Evolutionary conservation across 2,888 invertebrate genomes (phyloP).

Genomic region (Acanthopleura granulata): DNA sequence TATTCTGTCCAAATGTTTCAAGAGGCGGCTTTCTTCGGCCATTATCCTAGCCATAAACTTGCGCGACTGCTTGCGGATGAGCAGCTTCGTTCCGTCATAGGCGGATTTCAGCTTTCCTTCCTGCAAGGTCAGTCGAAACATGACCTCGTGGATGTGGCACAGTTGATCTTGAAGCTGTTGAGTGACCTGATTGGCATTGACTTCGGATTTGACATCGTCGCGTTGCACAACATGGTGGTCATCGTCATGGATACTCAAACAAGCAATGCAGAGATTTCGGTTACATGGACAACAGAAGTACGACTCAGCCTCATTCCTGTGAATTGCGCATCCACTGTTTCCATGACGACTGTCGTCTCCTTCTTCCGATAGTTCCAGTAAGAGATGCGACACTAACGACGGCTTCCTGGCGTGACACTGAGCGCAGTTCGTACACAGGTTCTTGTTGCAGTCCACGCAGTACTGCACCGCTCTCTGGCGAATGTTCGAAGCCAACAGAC

Average conservation of each 20-base stretch:
- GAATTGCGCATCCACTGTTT: conserved; percentile 26
- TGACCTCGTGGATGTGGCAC: conserved; percentile 27
- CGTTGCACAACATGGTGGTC: conserved; percentile 27
- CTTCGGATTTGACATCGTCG: neutral
- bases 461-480: neutral
- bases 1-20: conserved; percentile 27
- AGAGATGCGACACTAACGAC: conserved; percentile 30
- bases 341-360: neutral
- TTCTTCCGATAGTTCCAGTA: conserved; percentile 19
- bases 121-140: conserved; percentile 33
- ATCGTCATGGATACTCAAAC: conserved; percentile 31
- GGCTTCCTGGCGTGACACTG: conserved; percentile 24
- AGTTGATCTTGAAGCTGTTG: conserved; percentile 29
- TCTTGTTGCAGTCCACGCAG: conserved; percentile 37
- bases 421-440: conserved; percentile 32
- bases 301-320: conserved; percentile 29
- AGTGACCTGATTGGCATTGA: conserved; percentile 19
- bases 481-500: neutral
- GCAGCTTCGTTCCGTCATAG: conserved; percentile 32
- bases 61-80: conserved; percentile 27
- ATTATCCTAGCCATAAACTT: conserved; percentile 28
- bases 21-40: conserved; percentile 26
- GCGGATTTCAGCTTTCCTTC: conserved; percentile 30
- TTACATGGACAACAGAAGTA: conserved; percentile 34
- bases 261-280: conserved; percentile 31